Base-by-base conservation (phyloP, 1,140 invertebrate species). In the Phortica variegata region DNA sequence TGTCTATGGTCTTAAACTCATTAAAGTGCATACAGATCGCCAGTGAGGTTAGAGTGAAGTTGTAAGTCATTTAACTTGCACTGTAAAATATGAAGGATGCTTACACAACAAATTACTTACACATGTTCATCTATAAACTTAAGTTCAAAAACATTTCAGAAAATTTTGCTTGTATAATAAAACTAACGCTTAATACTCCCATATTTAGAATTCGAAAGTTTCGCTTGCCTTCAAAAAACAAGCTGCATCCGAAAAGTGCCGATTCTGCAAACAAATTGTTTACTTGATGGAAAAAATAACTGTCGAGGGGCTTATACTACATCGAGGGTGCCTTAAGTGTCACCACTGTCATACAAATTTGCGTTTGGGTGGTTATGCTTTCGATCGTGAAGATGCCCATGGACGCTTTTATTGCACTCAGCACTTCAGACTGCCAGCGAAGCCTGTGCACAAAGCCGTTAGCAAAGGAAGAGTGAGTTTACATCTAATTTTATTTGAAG, bases 281-380 rank as follows among this genome's bases (percentile, higher is more conserved):
- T 95, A 95, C 71, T 79, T 93, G 12, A 90, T 94, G 85, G 91
- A 95, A 75, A 81, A 89, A 48, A 81, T 92, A 58, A 89, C 83
- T 63, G 88, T 91, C 4, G 91, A 94, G 79, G 90, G 89, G 32
- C 84, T 87, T 61, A 89, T 90, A 61, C 91, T 95, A 75, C 92
- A 95, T 79, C 80, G 91, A 37, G 85, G 86, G 47, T 93, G 90
- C 75, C 89, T 93, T 65, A 83, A 84, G 61, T 88, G 85, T 73
- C 68, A 77, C 59, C 71, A 77, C 50, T 78, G 77, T 58, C 76
- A 74, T 47, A 73, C 75, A 1, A 73, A 73, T 47, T 43, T 79
- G 43, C 73, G 76, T 18, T 52, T 71, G 9, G 71, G 71, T 36
- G 84, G 86, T 57, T 89, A 89, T 56, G 82, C 83, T 23, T 90